These are phyloP conservation scores for Didymodactylos carnosus DNA, from an alignment of 2,888 invertebrate genomes.

Conservation along the genomic window DNA sequence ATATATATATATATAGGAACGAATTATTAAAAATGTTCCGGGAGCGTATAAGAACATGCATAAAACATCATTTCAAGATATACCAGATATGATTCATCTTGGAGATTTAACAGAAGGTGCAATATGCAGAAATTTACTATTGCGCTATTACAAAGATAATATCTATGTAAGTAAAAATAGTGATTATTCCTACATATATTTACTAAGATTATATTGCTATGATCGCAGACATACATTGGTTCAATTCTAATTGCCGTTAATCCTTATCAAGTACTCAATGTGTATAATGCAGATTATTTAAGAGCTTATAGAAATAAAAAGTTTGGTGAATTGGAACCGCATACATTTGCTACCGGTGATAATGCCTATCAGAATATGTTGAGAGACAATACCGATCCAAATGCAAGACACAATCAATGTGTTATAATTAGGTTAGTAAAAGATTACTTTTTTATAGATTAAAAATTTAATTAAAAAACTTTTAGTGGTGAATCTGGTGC, in stretches of 20 bases:
- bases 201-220: neutral
- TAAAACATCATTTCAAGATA: neutral
- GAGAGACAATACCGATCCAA: constrained; percentile 48
- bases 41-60: neutral
- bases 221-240: constrained; percentile 82
- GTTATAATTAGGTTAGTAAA: constrained; percentile 57
- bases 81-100: constrained; percentile 79
- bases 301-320: constrained; percentile 73
- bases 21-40: neutral
- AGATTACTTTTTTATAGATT: neutral
- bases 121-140: constrained; percentile 80
- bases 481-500: constrained; percentile 90
- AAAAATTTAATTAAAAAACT: neutral
- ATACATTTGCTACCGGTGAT: constrained; percentile 96
- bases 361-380: constrained; percentile 94
- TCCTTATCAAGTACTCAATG: constrained; percentile 91
- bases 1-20: neutral
- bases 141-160: constrained; percentile 90
- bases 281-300: constrained; percentile 64
- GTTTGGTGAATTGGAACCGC: constrained; percentile 91
- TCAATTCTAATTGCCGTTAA: constrained; percentile 96
- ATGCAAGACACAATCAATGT: constrained; percentile 53
- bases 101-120: constrained; percentile 98
- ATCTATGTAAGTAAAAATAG: constrained; percentile 59
- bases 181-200: neutral